These are phyloP conservation scores for Spodoptera litura DNA, from an alignment of 1,140 invertebrate species.

Conservation along the genomic window DNA sequence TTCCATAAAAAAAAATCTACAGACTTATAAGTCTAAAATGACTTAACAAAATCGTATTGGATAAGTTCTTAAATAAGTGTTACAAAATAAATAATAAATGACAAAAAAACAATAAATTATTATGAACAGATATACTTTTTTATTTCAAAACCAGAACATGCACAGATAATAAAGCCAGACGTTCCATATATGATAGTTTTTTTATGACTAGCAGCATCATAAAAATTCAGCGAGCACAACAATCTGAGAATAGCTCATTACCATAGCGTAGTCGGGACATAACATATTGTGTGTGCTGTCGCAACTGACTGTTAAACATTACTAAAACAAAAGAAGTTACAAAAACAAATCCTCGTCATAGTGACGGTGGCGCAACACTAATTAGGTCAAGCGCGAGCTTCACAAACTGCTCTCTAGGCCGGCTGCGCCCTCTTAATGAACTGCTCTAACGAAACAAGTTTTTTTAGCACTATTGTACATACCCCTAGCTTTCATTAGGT, in stretches of 20 bases:
- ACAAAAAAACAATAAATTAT: too few relatives aligned
- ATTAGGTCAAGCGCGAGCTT: constrained; percentile 76
- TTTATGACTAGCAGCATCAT: constrained; percentile 26
- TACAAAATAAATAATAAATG: too few relatives aligned
- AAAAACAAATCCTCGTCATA: constrained; percentile 70
- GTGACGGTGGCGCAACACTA: constrained; percentile 70
- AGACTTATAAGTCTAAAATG: too few relatives aligned
- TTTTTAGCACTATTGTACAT: constrained; percentile 67
- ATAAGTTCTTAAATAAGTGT: too few relatives aligned
- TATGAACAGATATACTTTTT: not conserved
- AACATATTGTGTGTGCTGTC: constrained; percentile 38
- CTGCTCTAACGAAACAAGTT: constrained; percentile 74
- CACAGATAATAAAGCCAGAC: not conserved
- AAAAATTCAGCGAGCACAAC: constrained; percentile 38
- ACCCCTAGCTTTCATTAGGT: constrained; percentile 39
- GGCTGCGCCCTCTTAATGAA: constrained; percentile 69
- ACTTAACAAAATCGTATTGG: too few relatives aligned
- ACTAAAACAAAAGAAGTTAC: constrained; percentile 64
- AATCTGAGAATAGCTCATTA: constrained; percentile 41
- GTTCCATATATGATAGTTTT: constrained; percentile 25
- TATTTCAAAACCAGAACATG: not conserved
- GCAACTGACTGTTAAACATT: constrained; percentile 50
- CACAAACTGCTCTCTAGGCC: constrained; percentile 67
- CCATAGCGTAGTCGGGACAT: constrained; percentile 10
- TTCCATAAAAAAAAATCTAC: too few relatives aligned